phyloP scores from a whole-genome alignment of 2,888 invertebrate genomes.

The Dryocosmus kuriphilus region DNA sequence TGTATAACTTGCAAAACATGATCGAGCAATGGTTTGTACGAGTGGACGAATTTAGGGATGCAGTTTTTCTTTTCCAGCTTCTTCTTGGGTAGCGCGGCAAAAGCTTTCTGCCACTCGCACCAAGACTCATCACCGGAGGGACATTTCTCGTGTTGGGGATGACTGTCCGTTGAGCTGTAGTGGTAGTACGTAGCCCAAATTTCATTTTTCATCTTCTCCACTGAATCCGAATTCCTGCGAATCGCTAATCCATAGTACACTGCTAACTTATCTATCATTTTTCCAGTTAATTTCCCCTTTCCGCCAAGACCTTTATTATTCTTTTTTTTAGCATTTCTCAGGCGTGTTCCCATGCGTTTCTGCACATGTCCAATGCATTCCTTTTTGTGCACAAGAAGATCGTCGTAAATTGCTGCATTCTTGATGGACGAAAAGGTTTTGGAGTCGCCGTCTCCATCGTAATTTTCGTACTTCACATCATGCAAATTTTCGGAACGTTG shows the following conservation, averaged over 20 bases:
- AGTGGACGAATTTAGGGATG: slow-evolving; percentile 40
- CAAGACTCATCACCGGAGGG: slow-evolving; percentile 47
- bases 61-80: not conserved
- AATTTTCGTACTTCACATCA: slow-evolving; percentile 46
- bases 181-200: slow-evolving; percentile 50
- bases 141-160: slow-evolving; percentile 53
- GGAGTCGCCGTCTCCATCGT: slow-evolving; percentile 53
- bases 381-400: slow-evolving; percentile 37
- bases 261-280: slow-evolving; percentile 51
- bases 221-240: slow-evolving; percentile 42
- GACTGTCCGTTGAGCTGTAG: slow-evolving; percentile 47
- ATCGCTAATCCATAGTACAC: slow-evolving; percentile 50
- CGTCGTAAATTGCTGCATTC: slow-evolving; percentile 44
- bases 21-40: slow-evolving; percentile 57
- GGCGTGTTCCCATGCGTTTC: too few relatives aligned
- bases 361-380: slow-evolving; percentile 47
- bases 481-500: slow-evolving; percentile 41
- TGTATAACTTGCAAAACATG: slow-evolving; percentile 62
- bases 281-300: slow-evolving; percentile 50
- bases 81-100: not conserved
- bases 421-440: slow-evolving; percentile 45
- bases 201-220: slow-evolving; percentile 48
- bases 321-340: slow-evolving; percentile 50
- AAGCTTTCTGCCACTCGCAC: slow-evolving; percentile 50
- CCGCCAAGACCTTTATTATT: slow-evolving; percentile 46